These are phyloP conservation scores for Tigriopus californicus DNA, from an alignment of 2,888 invertebrate genomes.

Conservation along the genomic window DNA sequence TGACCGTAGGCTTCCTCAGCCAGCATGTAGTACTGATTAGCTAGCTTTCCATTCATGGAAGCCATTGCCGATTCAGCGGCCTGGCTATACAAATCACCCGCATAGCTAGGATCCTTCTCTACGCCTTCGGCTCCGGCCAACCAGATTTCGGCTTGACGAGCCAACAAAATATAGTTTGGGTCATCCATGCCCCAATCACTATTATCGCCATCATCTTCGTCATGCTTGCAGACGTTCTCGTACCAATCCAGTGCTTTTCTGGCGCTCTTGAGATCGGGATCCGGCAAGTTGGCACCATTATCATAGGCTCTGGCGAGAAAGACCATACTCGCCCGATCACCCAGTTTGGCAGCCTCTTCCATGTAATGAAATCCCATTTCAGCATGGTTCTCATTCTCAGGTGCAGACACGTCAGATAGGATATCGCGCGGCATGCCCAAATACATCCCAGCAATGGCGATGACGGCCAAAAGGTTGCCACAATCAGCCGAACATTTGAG, in stretches of 20 bases:
- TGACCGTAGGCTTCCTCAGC: slow-evolving; percentile 31
- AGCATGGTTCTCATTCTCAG: slow-evolving; percentile 13
- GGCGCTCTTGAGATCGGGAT: slow-evolving; percentile 19
- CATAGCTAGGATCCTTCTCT: slow-evolving; percentile 28
- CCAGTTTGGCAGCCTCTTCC: slow-evolving; percentile 30
- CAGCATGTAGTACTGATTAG: slow-evolving; percentile 32
- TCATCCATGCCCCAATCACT: slow-evolving; percentile 26
- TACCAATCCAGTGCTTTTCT: slow-evolving; percentile 29
- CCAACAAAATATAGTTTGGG: slow-evolving; percentile 29
- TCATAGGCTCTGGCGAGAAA: slow-evolving; percentile 34
- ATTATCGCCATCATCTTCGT: slow-evolving; percentile 26
- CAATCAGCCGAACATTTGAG: slow-evolving; percentile 34
- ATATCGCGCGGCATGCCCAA: slow-evolving; percentile 32
- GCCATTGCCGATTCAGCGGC: slow-evolving; percentile 36
- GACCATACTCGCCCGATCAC: slow-evolving; percentile 33
- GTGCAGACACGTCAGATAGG: slow-evolving; percentile 26
- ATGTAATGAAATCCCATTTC: slow-evolving; percentile 18
- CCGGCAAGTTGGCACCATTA: slow-evolving; percentile 25
- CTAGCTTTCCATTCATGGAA: slow-evolving; percentile 36
- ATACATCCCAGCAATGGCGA: slow-evolving; percentile 32
- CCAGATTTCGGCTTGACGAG: slow-evolving; percentile 32
- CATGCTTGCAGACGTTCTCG: slow-evolving; percentile 24
- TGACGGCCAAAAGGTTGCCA: slow-evolving; percentile 33
- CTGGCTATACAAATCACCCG: slow-evolving; percentile 32
- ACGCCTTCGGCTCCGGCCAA: slow-evolving; percentile 29